Percentiles rank a stretch among this genome's conserved stretches.
These are phyloP conservation scores for Aptenodytes patagonicus DNA, from an alignment of 2,113 vertebrate species.

Conservation along the genomic window DNA sequence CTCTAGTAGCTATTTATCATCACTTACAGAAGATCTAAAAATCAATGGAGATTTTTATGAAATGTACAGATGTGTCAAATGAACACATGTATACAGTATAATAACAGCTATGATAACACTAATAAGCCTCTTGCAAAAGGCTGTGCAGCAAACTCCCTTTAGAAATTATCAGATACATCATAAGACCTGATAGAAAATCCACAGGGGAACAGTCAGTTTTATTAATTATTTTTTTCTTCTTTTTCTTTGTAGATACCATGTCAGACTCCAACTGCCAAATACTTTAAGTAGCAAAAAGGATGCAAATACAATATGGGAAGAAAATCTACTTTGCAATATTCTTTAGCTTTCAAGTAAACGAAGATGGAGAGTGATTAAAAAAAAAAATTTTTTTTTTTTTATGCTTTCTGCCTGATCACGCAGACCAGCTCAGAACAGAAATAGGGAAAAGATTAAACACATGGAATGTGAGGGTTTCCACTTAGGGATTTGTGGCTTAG, in stretches of 20 bases:
- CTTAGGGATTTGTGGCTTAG: not conserved
- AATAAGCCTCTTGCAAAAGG: not conserved
- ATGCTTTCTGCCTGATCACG: not conserved
- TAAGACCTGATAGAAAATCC: not conserved
- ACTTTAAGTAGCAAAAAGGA: not conserved
- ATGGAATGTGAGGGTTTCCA: not conserved
- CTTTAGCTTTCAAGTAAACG: not conserved
- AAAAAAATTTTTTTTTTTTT: not conserved
- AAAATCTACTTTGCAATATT: not conserved
- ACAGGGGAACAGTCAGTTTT: not conserved
- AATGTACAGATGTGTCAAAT: not conserved
- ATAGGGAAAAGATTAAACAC: not conserved
- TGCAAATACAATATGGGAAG: not conserved
- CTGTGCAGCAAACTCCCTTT: not conserved
- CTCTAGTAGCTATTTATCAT: not conserved
- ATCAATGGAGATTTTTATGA: not conserved
- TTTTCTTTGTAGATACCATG: not conserved
- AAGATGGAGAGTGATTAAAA: not conserved
- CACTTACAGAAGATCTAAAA: not conserved
- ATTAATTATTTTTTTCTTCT: not conserved
- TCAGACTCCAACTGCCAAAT: not conserved
- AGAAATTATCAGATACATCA: not conserved
- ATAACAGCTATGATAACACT: not conserved
- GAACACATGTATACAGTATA: not conserved
- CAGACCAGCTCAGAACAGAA: not conserved